These are phyloP conservation scores for Mactra quadrangularis DNA, from an alignment of 1,140 invertebrate species.

Conservation along the genomic window DNA sequence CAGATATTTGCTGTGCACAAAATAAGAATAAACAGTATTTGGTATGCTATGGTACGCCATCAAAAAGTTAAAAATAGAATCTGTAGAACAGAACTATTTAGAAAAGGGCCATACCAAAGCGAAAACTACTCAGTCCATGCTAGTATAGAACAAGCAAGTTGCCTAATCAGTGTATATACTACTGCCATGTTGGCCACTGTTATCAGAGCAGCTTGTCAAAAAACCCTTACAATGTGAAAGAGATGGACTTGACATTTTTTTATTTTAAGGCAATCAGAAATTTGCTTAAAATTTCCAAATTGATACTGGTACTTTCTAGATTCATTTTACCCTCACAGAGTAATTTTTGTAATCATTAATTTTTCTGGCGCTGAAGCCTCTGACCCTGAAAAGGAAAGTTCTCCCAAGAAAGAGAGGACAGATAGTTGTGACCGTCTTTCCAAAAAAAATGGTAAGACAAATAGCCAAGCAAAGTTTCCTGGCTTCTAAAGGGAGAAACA, in stretches of 20 bases:
- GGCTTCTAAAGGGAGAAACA: too few relatives aligned
- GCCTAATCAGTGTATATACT: neutral
- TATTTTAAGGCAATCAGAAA: slow-evolving; percentile 2
- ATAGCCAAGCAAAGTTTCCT: too few relatives aligned
- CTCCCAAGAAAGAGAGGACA: too few relatives aligned
- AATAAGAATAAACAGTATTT: slow-evolving; percentile 41
- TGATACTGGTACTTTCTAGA: neutral
- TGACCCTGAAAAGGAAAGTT: too few relatives aligned
- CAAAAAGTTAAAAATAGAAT: slow-evolving; percentile 16
- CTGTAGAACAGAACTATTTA: slow-evolving; percentile 27
- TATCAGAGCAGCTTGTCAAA: slow-evolving; percentile 4
- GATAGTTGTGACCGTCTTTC: too few relatives aligned
- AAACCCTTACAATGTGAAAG: slow-evolving; percentile 1
- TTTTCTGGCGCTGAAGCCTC: too few relatives aligned
- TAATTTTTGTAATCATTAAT: too few relatives aligned
- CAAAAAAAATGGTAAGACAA: too few relatives aligned
- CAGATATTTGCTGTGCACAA: slow-evolving; percentile 37
- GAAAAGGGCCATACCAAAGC: slow-evolving; percentile 48
- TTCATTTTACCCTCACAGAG: too few relatives aligned
- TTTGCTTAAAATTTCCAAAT: neutral
- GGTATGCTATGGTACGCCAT: slow-evolving; percentile 32
- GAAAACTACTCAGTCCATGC: slow-evolving; percentile 29
- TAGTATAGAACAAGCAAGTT: slow-evolving; percentile 11
- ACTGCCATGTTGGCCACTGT: slow-evolving; percentile 28
- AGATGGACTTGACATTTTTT: slow-evolving; percentile 32